Conservation (phyloP, 35 echinoderm and acorn worm genomes). For the Heliocidaris erythrogramma region DNA sequence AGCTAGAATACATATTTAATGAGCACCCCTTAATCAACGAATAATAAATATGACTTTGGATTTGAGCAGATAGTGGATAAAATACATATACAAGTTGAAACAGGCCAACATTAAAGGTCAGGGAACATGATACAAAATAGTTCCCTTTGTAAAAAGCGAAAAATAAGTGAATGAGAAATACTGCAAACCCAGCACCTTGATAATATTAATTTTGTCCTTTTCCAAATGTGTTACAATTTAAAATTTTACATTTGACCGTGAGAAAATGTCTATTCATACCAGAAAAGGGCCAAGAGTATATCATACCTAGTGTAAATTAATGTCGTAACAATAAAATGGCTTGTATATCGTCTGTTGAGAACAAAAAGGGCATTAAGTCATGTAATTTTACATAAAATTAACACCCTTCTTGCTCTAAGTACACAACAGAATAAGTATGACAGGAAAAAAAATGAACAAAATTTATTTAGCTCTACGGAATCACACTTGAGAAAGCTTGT, state of each 20-base stretch:
- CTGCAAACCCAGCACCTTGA: neutral
- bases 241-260: neutral
- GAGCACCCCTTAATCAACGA: neutral
- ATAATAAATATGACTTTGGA: neutral
- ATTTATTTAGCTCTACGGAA: too few species aligned
- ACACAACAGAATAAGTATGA: too few species aligned
- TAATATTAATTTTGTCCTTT: neutral
- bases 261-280: neutral
- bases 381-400: too few species aligned
- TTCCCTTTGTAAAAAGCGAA: neutral
- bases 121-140: neutral
- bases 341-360: too few species aligned
- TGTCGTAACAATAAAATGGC: too few species aligned
- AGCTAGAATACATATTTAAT: neutral
- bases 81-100: neutral
- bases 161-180: neutral
- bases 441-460: too few species aligned
- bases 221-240: neutral
- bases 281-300: neutral
- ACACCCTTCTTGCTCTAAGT: too few species aligned
- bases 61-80: conserved; percentile 4
- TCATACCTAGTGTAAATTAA: too few species aligned
- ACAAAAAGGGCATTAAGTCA: too few species aligned
- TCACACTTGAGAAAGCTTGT: too few species aligned
- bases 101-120: neutral